Evolutionary conservation across 2,797 vertebrate species (phyloP).

Genomic region (Lithobates sylvaticus): DNA sequence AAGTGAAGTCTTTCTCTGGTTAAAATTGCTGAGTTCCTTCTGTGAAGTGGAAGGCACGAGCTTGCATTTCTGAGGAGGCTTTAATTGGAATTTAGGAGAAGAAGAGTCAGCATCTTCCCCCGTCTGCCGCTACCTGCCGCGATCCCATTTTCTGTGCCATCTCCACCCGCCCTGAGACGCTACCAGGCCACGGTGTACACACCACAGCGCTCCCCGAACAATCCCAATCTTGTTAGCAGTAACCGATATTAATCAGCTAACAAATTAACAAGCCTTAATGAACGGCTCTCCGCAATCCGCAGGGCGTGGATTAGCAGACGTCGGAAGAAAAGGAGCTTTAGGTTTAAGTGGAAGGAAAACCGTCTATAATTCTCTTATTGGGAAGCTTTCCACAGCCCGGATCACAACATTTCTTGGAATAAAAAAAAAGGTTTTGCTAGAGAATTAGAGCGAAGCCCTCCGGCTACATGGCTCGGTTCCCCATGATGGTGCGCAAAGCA

Average conservation of each 20-base stretch:
- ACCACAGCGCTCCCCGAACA: not conserved
- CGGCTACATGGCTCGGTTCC: not conserved
- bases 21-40: constrained; percentile 48
- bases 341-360: not conserved
- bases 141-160: constrained; percentile 3
- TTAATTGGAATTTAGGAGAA: constrained; percentile 49
- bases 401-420: not conserved
- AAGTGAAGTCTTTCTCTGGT: constrained; percentile 5
- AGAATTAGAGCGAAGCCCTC: not conserved
- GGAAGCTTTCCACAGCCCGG: not conserved
- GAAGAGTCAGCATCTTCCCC: constrained; percentile 34
- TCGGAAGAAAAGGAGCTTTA: not conserved
- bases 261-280: constrained; percentile 2
- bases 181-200: not conserved
- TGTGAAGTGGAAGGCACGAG: constrained; percentile 18
- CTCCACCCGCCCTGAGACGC: not conserved
- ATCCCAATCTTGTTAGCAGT: not conserved
- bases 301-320: not conserved
- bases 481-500: not conserved
- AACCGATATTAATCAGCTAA: not conserved
- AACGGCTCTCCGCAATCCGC: not conserved
- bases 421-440: not conserved
- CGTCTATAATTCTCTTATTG: not conserved
- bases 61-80: not conserved
- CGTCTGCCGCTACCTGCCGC: not conserved